Base-by-base conservation (phyloP, 2,113 vertebrate genomes). In the Plestiodon gilberti region DNA sequence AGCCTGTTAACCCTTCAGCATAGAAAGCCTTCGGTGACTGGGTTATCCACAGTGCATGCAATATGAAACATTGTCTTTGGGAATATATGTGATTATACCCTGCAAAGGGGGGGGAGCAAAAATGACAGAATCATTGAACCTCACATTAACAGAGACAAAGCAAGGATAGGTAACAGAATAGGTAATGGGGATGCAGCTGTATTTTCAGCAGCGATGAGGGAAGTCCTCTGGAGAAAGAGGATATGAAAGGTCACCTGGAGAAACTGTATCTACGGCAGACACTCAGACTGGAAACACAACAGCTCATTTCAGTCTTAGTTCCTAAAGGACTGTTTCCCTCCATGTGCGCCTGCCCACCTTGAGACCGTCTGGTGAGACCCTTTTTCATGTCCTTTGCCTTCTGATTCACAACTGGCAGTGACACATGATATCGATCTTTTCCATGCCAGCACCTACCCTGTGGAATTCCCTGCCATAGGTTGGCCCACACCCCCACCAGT, bases 1-100 rank as follows among this genome's bases (percentile, higher is more conserved):
- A 75, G 67, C 9, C 71, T 65, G 57, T 87, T 87, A 81, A 81
- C 78, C 70, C 33, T 81, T 75, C 59, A 52, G 75, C 61, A 23
- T 77, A 30, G 15, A 11, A 33, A 59, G 10, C 33, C 33, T 71
- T 83, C 55, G 61, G n/a, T n/a, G 28, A 52, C 35, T 35, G 23
- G 14, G 23, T 11, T 65, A 38, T 65, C 15, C 59, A 64, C 2
- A 84, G 13, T 61, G 22, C 4, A 48, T 35, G 20, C 30, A 74
- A 7, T 73, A 64, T 73, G 64, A 23, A 61, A 30, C 35, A 35
- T 9, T 48, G 67, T 18, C 8, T 35, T 35, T 61, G 35, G n/a
- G 38, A 61, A 43, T 73, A 82, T 33, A 10, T 86, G 30, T 25
- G 64, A 78, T 43, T 70, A 40, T 28, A 30, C 17, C 33, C 17